phyloP scores from a whole-genome alignment of 2,797 vertebrate genomes.

The Gymnodraco acuticeps region DNA sequence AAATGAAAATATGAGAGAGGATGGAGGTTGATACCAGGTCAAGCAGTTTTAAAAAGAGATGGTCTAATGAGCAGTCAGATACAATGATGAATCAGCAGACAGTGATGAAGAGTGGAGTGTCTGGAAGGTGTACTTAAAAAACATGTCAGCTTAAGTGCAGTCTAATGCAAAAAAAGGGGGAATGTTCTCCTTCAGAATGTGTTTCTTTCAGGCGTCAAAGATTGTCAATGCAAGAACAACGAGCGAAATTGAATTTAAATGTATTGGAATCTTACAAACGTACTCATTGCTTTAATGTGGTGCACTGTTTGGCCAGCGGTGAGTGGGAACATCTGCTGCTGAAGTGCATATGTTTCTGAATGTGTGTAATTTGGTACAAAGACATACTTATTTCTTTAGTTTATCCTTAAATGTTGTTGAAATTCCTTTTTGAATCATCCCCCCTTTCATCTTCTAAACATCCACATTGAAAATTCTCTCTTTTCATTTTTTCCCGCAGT shows the following conservation, averaged over 20 bases:
- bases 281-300: not conserved
- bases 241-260: constrained; percentile 21
- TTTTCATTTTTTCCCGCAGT: constrained; percentile 65
- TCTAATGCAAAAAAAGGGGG: constrained; percentile 25
- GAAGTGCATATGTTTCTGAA: constrained; percentile 35
- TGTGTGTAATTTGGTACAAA: constrained; percentile 47
- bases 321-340: constrained; percentile 49
- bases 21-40: constrained; percentile 62
- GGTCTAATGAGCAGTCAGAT: constrained; percentile 71
- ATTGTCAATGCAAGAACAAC: constrained; percentile 27
- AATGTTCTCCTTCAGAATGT: not conserved
- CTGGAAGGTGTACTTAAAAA: constrained; percentile 2
- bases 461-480: constrained; percentile 71
- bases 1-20: constrained; percentile 51
- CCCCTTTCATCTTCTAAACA: constrained; percentile 65
- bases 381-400: constrained; percentile 47
- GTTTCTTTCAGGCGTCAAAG: not conserved
- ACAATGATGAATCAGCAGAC: constrained; percentile 68
- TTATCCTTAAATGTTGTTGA: constrained; percentile 51
- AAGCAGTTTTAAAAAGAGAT: constrained; percentile 63
- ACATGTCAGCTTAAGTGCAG: constrained; percentile 5
- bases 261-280: constrained; percentile 12
- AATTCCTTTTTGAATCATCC: constrained; percentile 59
- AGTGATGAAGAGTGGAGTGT: constrained; percentile 44
- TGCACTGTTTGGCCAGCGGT: not conserved